Evolutionary conservation across 2,888 invertebrate species (phyloP).

Genomic region (Andrena bicolor): DNA sequence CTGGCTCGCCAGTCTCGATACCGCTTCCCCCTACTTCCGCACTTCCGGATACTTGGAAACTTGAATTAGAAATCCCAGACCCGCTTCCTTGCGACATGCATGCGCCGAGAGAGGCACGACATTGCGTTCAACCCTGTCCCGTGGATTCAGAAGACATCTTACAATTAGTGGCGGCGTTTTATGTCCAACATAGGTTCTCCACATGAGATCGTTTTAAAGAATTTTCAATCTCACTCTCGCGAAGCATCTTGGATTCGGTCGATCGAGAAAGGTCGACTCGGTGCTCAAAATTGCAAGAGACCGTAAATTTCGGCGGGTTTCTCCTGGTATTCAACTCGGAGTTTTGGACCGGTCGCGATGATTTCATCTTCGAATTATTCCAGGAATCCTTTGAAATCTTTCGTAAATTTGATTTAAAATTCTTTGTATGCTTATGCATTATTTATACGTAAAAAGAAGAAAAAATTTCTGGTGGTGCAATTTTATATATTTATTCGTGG

Average conservation of each 20-base stretch:
- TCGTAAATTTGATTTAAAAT: too few relatives aligned
- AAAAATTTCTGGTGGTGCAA: not conserved
- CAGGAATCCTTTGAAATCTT: not conserved
- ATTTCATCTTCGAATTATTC: not conserved
- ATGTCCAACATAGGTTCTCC: not conserved
- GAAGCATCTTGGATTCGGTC: not conserved
- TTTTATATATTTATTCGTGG: not conserved
- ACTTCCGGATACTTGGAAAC: slow-evolving; percentile 80
- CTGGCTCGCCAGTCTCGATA: slow-evolving; percentile 76
- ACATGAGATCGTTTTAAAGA: not conserved
- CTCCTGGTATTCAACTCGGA: not conserved
- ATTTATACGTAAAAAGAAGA: too few relatives aligned
- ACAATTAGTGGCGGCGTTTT: not conserved
- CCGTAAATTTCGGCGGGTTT: not conserved
- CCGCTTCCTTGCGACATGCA: slow-evolving; percentile 66
- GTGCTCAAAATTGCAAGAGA: not conserved
- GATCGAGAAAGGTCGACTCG: not conserved
- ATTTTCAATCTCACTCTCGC: not conserved
- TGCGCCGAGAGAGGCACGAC: slow-evolving; percentile 54
- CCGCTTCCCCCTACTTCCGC: slow-evolving; percentile 70
- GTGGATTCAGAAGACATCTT: not conserved
- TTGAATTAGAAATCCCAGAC: slow-evolving; percentile 68
- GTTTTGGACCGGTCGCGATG: not conserved
- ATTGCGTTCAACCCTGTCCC: slow-evolving; percentile 34
- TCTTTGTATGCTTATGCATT: too few relatives aligned